Evolutionary conservation across 2,888 invertebrate species (phyloP), one percentile per base, ranked within the genome.

Genomic region (Stenurella melanura): DNA sequence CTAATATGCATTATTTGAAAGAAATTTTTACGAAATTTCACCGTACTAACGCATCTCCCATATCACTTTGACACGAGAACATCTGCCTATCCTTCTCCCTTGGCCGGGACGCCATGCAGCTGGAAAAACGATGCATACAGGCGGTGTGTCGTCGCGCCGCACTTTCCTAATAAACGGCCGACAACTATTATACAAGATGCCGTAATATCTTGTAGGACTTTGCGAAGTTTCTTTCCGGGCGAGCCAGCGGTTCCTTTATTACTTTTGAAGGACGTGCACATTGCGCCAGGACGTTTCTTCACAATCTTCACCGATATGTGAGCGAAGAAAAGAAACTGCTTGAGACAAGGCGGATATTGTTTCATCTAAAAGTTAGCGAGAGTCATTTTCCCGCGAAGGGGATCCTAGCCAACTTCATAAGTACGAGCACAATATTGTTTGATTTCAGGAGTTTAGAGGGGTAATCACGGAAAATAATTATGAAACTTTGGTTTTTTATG

Each of bases 121-220:
- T 26, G 54, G 17, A 19, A 56, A 57, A 67, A 56, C 54, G 21
- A 57, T 38, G 54, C 73, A 76, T 66, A 77, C 72, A 69, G 72
- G 61, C 74, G 74, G 74, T 69, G 72, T 68, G 74, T 74, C 26
- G 75, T 67, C 72, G 70, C 64, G 71, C 73, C 50, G 76, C 69
- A 57, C 42, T 61, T 42, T 75, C 74, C 73, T 80, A 80, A 79
- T 82, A 81, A 82, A 78, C 80, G 83, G 81, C 81, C 81, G 81
- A 79, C 80, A 79, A 79, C 82, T 78, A 84, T 84, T 83, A 83
- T 82, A 81, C 58, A 79, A 80, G 78, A 81, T 80, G 80, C 79
- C 77, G 80, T 83, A 82, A 83, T 83, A 83, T 82, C 83, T 78
- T 80, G 81, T 80, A 78, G 78, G 83, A 84, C 80, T 84, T 82